Evolutionary conservation across 2,888 invertebrate species (phyloP), one percentile per base, ranked within the genome.

Genomic region (Eueremaeus valkanovi): DNA sequence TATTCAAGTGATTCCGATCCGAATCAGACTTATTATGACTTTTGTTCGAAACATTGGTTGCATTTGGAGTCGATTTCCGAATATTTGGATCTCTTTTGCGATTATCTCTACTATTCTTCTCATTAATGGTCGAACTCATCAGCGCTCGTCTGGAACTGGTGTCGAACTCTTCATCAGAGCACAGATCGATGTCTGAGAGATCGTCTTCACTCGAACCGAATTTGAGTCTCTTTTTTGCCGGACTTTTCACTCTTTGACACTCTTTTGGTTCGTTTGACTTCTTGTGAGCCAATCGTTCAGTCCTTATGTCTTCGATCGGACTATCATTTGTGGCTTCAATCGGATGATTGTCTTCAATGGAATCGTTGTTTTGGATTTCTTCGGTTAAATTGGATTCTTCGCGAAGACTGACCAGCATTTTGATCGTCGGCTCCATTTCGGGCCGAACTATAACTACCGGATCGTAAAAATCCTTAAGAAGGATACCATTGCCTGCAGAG

Each of bases 341-440:
- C 21, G 3, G 63, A 36, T n/a, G n/a, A n/a, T 36, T 42, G 45
- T 70, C 45, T 24, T 68, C 68, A 24, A n/a, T 9, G 21, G 45
- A 70, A 21, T 70, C 70, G 29, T 16, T 70, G 70, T 70, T 42
- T 24, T 18, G 3, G 40, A 42, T 24, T 1, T 21, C 40, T 24
- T 11, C 24, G 21, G 42, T n/a, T n/a, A n/a, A n/a, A n/a, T n/a
- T 45, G 5, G 45, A 11, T 16, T 70, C 70, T 45, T 70, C 70
- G 27, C 70, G 70, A 70, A 70, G 42, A 45, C 70, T 70, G 36
- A 70, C 70, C 27, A 42, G 11, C 70, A 70, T 70, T 70, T 70
- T 70, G 70, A 70, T 70, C 5, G 29, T 45, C 1, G 70, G 45
- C 40, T 70, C 29, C 3, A 45, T 45, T 27, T 70, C 70, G 24